These are phyloP conservation scores for Drosophila ezoana DNA, from an alignment of 2,888 invertebrate species.

Conservation along the genomic window DNA sequence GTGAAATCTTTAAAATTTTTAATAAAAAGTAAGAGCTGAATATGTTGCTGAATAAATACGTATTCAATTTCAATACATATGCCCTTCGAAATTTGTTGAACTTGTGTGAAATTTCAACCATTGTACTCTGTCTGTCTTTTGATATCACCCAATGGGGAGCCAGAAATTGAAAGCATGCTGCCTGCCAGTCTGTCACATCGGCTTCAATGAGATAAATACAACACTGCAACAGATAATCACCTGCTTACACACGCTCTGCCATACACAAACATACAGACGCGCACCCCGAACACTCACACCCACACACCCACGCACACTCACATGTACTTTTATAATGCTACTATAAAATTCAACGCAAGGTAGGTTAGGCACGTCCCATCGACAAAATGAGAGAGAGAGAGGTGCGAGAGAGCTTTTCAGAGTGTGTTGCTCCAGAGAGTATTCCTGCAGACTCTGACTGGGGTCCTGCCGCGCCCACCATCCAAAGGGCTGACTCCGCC, in stretches of 20 bases:
- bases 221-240: conserved; percentile 81
- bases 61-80: not conserved
- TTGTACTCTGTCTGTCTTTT: conserved; percentile 38
- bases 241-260: conserved; percentile 63
- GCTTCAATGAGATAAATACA: conserved; percentile 74
- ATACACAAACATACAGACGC: conserved; percentile 24
- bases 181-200: conserved; percentile 38
- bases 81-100: conserved; percentile 17
- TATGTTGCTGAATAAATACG: conserved; percentile 8
- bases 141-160: conserved; percentile 34
- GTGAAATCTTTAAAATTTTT: conserved; percentile 9
- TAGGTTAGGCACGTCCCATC: conserved; percentile 79
- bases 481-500: conserved; percentile 28
- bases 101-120: conserved; percentile 26
- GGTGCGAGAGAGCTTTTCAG: conserved; percentile 31
- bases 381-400: conserved; percentile 11
- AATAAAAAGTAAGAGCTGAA: conserved; percentile 21
- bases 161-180: conserved; percentile 48
- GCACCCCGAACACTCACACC: conserved; percentile 9
- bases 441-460: conserved; percentile 38
- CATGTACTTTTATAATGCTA: conserved; percentile 56
- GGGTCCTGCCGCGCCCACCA: conserved; percentile 71
- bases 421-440: conserved; percentile 22
- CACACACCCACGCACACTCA: conserved; percentile 16
- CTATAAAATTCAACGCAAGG: conserved; percentile 77